Conservation (phyloP, 2,113 vertebrate species). For the Aythya baeri region DNA sequence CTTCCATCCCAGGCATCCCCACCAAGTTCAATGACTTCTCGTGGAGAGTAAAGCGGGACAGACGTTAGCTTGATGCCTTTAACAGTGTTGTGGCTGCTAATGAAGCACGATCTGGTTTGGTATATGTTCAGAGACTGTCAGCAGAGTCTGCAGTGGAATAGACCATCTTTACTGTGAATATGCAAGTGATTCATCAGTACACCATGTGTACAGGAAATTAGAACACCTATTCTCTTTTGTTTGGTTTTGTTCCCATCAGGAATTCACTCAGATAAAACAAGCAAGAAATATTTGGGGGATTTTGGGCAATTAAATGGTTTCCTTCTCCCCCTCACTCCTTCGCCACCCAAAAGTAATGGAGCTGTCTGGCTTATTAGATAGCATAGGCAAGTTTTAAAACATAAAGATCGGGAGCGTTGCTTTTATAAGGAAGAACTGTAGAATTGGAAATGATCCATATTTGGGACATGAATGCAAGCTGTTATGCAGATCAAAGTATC, state of each 20-base stretch:
- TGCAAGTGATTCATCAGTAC: neutral
- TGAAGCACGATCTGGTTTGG: neutral
- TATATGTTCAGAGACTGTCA: neutral
- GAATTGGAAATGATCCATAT: constrained; percentile 55
- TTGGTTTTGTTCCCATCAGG: neutral
- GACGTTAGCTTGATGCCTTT: constrained; percentile 3
- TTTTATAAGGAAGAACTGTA: constrained; percentile 33
- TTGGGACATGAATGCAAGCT: constrained; percentile 63
- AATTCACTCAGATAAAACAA: neutral
- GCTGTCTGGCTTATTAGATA: neutral
- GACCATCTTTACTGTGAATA: neutral
- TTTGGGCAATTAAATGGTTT: neutral
- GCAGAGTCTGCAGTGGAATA: neutral
- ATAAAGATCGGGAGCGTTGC: neutral
- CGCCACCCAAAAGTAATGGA: neutral
- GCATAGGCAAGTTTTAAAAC: neutral
- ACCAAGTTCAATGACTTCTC: constrained; percentile 44
- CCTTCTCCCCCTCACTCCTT: neutral
- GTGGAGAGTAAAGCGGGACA: constrained; percentile 7
- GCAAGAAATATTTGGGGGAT: neutral
- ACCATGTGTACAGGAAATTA: neutral
- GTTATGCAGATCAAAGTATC: constrained; percentile 68
- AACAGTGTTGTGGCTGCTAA: constrained; percentile 31
- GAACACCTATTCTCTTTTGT: neutral
- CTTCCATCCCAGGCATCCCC: constrained; percentile 21